Evolutionary conservation across 2,797 vertebrate species (phyloP), one percentile per base, ranked within the genome.

Genomic region (Orestias chungarensis): DNA sequence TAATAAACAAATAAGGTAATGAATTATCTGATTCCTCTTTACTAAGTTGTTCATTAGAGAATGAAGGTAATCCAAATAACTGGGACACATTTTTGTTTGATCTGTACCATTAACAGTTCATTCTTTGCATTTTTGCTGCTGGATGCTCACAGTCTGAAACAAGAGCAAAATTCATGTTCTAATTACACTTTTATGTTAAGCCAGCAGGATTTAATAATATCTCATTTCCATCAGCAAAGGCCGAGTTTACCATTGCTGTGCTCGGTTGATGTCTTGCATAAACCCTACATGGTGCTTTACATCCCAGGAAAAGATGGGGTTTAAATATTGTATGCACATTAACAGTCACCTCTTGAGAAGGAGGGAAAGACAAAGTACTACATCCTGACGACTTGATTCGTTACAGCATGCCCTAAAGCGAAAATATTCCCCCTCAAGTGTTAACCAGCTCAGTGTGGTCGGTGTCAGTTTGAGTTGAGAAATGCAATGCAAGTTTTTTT

Each of bases 311-410:
- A 64, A 69, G 18, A 68, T 64, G 6, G 31, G n/a, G 68, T 71
- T 61, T 82, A 33, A 70, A 73, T 80, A 74, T 33, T 70, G 12
- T 66, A n/a, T 49, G 64, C 67, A 64, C 71, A 73, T 64, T 33
- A 47, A 12, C 35, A n/a, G 66, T 47, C 66, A 71, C 35, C 76
- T 83, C n/a, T 50, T 27, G 25, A 71, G 64, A 50, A 79, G 57
- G 42, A 70, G 33, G 52, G 31, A 42, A 64, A 29, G 33, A 70
- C 61, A 29, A 68, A 64, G 70, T 49, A 70, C 68, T 80, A 61
- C 8, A 49, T 57, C 59, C 50, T 66, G 57, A 64, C 74, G 71
- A 79, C 70, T 72, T 75, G 57, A 84, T 87, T 87, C 49, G 82
- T 83, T 87, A 72, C 62, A 72, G 20, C 49, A 23, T 14, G n/a